Evolutionary conservation across 1,140 invertebrate species (phyloP).

Genomic region (Leptinotarsa defecta): DNA sequence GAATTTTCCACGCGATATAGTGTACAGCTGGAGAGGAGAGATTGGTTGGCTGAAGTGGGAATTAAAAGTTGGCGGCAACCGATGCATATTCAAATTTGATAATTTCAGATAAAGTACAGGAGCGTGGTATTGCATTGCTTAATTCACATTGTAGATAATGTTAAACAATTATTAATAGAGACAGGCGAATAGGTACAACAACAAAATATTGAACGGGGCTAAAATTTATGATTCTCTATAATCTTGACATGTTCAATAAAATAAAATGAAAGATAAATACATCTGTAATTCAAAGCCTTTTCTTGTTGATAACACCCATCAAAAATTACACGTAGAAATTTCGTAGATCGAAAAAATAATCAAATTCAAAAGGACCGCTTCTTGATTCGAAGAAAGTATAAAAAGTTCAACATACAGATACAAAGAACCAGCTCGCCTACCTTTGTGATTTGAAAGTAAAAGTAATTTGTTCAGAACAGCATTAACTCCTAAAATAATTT

Average conservation of each 20-base stretch:
- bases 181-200: too few species aligned
- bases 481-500: not conserved
- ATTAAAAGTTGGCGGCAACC: slow-evolving; percentile 23
- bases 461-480: slow-evolving; percentile 28
- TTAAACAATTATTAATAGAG: not conserved
- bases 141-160: not conserved
- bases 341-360: not conserved
- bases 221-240: too few species aligned
- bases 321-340: too few species aligned
- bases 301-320: too few species aligned
- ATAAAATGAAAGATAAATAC: too few species aligned
- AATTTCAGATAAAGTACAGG: not conserved
- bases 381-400: slow-evolving; percentile 34
- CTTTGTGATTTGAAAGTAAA: slow-evolving; percentile 42
- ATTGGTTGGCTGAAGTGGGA: slow-evolving; percentile 43
- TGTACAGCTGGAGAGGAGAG: slow-evolving; percentile 49
- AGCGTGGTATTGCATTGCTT: not conserved
- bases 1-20: slow-evolving; percentile 22
- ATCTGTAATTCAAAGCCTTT: too few species aligned
- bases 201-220: too few species aligned
- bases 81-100: slow-evolving; percentile 16
- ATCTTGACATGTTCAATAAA: too few species aligned
- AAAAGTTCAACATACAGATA: slow-evolving; percentile 33
- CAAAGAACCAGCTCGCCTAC: slow-evolving; percentile 40
- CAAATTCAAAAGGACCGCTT: slow-evolving; percentile 24